phyloP scores from a whole-genome alignment of 2,113 vertebrate species.

The Syngnathus scovelli region DNA sequence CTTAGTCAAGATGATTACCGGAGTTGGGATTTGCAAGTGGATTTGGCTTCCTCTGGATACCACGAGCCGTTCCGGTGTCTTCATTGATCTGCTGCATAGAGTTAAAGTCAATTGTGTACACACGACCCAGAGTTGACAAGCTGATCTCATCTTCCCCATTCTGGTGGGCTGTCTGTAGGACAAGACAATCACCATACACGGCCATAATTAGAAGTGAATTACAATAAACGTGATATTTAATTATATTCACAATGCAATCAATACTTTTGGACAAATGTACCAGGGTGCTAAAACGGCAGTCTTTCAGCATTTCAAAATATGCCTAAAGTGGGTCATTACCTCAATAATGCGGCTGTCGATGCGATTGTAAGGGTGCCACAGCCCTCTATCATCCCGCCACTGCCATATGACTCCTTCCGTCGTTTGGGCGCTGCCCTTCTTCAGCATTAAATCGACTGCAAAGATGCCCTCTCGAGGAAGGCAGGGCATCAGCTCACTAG shows the following conservation, averaged over 20 bases:
- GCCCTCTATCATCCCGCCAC: conserved; percentile 94
- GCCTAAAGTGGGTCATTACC: conserved; percentile 68
- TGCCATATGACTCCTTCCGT: conserved; percentile 98
- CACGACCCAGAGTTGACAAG: conserved; percentile 94
- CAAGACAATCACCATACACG: conserved; percentile 51
- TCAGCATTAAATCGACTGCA: conserved; percentile 96
- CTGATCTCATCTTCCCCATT: conserved; percentile 99
- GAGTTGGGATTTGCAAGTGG: conserved; percentile 94
- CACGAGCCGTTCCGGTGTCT: conserved; percentile 98
- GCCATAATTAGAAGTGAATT: conserved; percentile 13
- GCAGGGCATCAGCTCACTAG: conserved; percentile 97
- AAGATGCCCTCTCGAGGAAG: conserved; percentile 98
- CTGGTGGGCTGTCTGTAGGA: conserved; percentile 94
- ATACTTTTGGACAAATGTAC: neutral
- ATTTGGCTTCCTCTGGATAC: conserved; percentile 99
- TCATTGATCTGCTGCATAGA: conserved; percentile 99
- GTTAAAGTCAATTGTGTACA: conserved; percentile 99
- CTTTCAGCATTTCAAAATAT: neutral
- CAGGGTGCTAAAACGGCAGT: neutral
- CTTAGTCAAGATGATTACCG: conserved; percentile 66
- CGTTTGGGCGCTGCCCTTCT: conserved; percentile 95
- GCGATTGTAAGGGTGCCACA: conserved; percentile 98
- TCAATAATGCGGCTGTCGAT: conserved; percentile 99
- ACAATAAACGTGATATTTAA: neutral
- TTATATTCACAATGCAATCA: neutral